A percentile compares a stretch with the other conserved stretches of the same genome.
phyloP scores from a whole-genome alignment of 2,888 invertebrate genomes.

The Agrotis clavis region DNA sequence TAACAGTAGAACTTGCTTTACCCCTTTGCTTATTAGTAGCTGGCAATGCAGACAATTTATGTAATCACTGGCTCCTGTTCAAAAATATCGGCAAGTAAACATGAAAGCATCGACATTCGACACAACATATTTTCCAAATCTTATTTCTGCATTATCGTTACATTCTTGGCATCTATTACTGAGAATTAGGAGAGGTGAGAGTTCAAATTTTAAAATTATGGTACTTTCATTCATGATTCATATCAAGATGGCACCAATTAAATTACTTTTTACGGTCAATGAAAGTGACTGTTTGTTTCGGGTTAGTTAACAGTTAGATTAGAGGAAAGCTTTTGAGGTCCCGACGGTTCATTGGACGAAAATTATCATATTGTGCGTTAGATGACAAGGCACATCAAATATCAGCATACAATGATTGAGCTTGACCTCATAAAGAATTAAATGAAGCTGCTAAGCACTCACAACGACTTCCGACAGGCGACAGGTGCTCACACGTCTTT shows the following conservation, averaged over 20 bases:
- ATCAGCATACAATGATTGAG: slow-evolving; percentile 20
- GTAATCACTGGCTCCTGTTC: slow-evolving; percentile 35
- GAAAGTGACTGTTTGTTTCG: slow-evolving; percentile 56
- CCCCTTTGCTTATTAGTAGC: slow-evolving; percentile 58
- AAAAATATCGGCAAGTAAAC: slow-evolving; percentile 24
- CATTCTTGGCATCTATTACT: slow-evolving; percentile 18
- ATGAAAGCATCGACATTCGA: slow-evolving; percentile 1
- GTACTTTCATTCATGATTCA: slow-evolving; percentile 50
- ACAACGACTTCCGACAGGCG: slow-evolving; percentile 33
- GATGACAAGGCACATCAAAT: slow-evolving; percentile 12
- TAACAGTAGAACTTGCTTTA: slow-evolving; percentile 51
- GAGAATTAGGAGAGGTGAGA: slow-evolving; percentile 38
- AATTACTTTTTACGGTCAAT: slow-evolving; percentile 50
- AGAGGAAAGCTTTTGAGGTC: slow-evolving; percentile 33
- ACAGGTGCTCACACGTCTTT: slow-evolving; percentile 39
- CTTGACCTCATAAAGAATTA: slow-evolving; percentile 44
- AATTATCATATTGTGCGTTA: slow-evolving; percentile 34
- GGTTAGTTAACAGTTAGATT: slow-evolving; percentile 57
- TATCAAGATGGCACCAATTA: slow-evolving; percentile 56
- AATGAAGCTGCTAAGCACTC: slow-evolving; percentile 39
- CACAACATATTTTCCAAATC: slow-evolving; percentile 6
- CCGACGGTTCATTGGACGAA: slow-evolving; percentile 16
- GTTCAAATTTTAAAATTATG: slow-evolving; percentile 47
- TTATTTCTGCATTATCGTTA: slow-evolving; percentile 10
- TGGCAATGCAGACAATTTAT: slow-evolving; percentile 28